These are phyloP conservation scores for Thereva nobilitata DNA, from an alignment of 2,888 invertebrate genomes.

Conservation along the genomic window DNA sequence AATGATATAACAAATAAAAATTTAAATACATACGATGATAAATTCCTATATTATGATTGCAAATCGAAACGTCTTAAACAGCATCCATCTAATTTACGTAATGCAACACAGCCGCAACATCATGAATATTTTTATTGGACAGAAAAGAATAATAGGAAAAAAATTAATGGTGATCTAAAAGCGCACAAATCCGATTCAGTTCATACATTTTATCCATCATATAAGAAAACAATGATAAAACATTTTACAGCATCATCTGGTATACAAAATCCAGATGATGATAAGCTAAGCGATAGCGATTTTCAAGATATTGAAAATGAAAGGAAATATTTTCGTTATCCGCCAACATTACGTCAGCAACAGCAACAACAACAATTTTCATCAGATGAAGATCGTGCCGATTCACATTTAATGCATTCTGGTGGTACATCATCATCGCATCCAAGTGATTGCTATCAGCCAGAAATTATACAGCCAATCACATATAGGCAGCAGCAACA, in stretches of 20 bases:
- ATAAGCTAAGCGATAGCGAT: slow-evolving; percentile 37
- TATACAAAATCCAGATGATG: slow-evolving; percentile 38
- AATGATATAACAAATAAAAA: slow-evolving; percentile 36
- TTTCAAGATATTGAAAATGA: slow-evolving; percentile 34
- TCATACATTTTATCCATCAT: slow-evolving; percentile 52
- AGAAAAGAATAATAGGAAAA: slow-evolving; percentile 50
- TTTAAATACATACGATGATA: slow-evolving; percentile 41
- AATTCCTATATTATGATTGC: slow-evolving; percentile 41
- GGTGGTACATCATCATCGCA: slow-evolving; percentile 22
- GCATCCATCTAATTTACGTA: slow-evolving; percentile 32
- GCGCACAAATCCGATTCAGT: slow-evolving; percentile 29
- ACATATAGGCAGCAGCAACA: slow-evolving; percentile 36
- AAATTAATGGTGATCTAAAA: slow-evolving; percentile 33
- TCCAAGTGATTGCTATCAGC: slow-evolving; percentile 25
- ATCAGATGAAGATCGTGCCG: slow-evolving; percentile 39
- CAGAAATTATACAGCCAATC: slow-evolving; percentile 1
- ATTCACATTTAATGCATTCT: slow-evolving; percentile 32
- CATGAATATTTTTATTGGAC: slow-evolving; percentile 58
- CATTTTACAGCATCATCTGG: slow-evolving; percentile 25
- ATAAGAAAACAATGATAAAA: slow-evolving; percentile 48
- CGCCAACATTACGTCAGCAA: slow-evolving; percentile 36
- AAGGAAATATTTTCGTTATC: slow-evolving; percentile 23
- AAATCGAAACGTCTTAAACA: slow-evolving; percentile 42
- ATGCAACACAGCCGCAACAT: slow-evolving; percentile 46
- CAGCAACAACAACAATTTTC: slow-evolving; percentile 43